Percentiles rank a stretch among this genome's conserved stretches.
Evolutionary conservation across 2,888 invertebrate species (phyloP).

Genomic region (Cerastis rubricosa): DNA sequence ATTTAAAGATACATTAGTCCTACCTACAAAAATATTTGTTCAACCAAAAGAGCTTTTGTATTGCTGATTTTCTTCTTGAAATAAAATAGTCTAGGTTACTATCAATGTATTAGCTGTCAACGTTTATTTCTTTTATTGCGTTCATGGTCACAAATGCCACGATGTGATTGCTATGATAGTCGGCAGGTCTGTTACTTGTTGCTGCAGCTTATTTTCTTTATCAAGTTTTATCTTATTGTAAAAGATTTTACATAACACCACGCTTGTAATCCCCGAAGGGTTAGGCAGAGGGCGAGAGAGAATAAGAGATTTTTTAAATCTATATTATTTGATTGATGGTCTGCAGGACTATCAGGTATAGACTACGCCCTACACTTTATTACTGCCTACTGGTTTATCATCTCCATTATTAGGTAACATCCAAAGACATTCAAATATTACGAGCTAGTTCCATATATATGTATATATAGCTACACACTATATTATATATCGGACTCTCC

Average conservation of each 20-base stretch:
- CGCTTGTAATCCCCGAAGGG: too few relatives aligned
- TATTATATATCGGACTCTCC: too few relatives aligned
- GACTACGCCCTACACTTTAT: not conserved
- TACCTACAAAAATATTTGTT: not conserved
- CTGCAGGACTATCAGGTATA: not conserved
- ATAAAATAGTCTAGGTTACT: slow-evolving; percentile 28
- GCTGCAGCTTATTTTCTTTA: not conserved
- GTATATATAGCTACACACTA: too few relatives aligned
- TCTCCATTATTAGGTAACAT: not conserved
- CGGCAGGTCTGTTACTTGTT: not conserved
- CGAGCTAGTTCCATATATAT: too few relatives aligned
- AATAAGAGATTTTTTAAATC: not conserved
- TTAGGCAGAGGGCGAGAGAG: too few relatives aligned
- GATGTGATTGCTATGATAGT: slow-evolving; percentile 11
- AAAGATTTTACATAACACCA: too few relatives aligned
- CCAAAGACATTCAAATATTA: too few relatives aligned
- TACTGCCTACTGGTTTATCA: not conserved
- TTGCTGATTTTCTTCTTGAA: not conserved
- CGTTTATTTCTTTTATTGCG: slow-evolving; percentile 18
- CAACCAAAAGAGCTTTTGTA: not conserved
- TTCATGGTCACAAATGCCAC: slow-evolving; percentile 33
- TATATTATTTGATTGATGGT: not conserved
- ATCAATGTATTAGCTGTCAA: not conserved
- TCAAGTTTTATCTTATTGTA: too few relatives aligned
- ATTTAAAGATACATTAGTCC: not conserved